Base-by-base conservation (phyloP, 92 coral and sea anemone genomes). In the Palythoa caribaeorum region DNA sequence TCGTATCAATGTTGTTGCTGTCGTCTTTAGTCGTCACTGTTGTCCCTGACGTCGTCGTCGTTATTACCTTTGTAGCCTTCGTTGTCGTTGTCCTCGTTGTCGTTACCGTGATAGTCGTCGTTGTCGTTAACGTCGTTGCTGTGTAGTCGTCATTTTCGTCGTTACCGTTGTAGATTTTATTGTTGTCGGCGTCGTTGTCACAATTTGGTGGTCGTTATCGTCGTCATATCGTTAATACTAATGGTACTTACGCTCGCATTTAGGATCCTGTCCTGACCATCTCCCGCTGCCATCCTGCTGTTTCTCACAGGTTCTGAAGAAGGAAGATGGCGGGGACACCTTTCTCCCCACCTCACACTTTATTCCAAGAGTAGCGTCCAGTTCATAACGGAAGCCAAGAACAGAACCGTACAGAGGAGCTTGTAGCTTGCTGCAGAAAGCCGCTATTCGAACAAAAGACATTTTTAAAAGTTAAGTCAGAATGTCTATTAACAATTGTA, bases 321-420 rank as follows among this genome's bases (percentile, higher is more conserved):
- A 95, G 2, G 99, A 94, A 13, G 93, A 80, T 55, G 93, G 50
- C 51, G 98, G 98, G 13, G 88, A 86, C 2, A 97, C 84, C 7
- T 91, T 77, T 75, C 94, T 91, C 40, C 99, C 99, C 8, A 55
- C 84, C 9, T 89, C 90, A 74, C 99, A 97, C 10, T 95, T 88
- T 83, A 95, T 90, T 16, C 99, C 97, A 13, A 97, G 92, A 10
- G 99, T 97, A 63, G 99, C 99, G 9, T 94, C 95, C 48, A 95
- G 86, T 51, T 97, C 99, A 71, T 90, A 94, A 20, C 99, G 93
- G 91, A 83, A 97, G 20, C 99, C 99, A 62, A 94, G 96, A 52
- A 95, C 89, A 19, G 87, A 74, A 16, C 99, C 99, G 47, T 93
- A 78, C 4, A 88, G 15, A 16, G 99, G 99, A 7, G 95, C 91